Evolutionary conservation across 2,888 invertebrate genomes (phyloP), one percentile per base, ranked within the genome.

Genomic region (Lasioglossum villosulum): DNA sequence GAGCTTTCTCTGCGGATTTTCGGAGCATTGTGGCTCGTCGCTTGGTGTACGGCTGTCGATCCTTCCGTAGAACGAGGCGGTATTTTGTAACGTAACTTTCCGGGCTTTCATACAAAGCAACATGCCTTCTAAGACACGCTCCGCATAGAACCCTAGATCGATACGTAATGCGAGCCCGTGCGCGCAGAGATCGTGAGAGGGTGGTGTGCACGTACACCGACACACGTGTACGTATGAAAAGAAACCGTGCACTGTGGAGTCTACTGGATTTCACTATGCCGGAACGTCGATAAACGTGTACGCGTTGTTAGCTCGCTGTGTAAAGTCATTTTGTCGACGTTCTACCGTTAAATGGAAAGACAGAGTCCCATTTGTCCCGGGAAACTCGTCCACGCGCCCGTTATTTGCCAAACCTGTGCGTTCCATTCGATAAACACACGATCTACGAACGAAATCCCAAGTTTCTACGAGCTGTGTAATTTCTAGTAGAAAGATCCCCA

Each of bases 101-200:
- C 42, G 66, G 73, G 73, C 66, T 82, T 82, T 82, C 78, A 66
- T 78, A 72, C 82, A 78, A 82, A 81, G 39, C 63, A 63, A 48
- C 78, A 73, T 34, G 42, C 42, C 45, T 48, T 42, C 34, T 45
- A 72, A 77, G 77, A 71, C 56, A 72, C 71, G 30, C 68, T 42
- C 68, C 30, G 48, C 79, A 48, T 52, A 30, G 45, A 45, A 59
- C 66, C 71, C 48, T 75, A 72, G 73, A 73, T 78, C 82, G 78
- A 82, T 78, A 82, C 74, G 78, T 74, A 74, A 74, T 59, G 74
- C 76, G 66, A 79, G 27, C 37, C 48, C 23, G 48, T 74, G 74
- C 14, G 27, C 63, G 48, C 39, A 75, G 30, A 34, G 75, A 79
- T 79, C 79, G 66, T 8, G 48, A 42, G 48, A 42, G 23, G 27